phyloP scores from a whole-genome alignment of 1,140 invertebrate genomes.

The Armadillidium nasatum region DNA sequence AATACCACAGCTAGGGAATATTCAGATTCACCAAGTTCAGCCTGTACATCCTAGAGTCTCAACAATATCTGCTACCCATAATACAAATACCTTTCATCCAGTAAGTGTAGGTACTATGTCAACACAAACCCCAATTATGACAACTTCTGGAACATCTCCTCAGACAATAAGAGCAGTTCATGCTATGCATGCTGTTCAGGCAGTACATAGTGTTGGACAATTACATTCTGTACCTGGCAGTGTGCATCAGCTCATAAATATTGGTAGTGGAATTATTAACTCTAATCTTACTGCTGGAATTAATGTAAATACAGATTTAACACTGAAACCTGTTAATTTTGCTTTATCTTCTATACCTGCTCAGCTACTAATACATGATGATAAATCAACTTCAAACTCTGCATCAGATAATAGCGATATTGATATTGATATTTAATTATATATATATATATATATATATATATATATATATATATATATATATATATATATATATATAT shows the following conservation, averaged over 20 bases:
- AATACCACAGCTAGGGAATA: constrained; percentile 43
- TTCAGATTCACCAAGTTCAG: constrained; percentile 44
- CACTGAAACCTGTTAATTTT: constrained; percentile 40
- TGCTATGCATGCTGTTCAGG: constrained; percentile 44
- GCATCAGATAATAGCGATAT: constrained; percentile 43
- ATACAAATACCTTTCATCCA: constrained; percentile 20
- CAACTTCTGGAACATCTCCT: constrained; percentile 33
- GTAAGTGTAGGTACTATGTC: background rate
- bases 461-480: no score
- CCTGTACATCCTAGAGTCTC: constrained; percentile 32
- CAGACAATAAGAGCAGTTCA: constrained; percentile 42
- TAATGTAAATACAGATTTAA: constrained; percentile 31
- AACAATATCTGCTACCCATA: constrained; percentile 17
- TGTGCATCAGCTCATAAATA: constrained; percentile 37
- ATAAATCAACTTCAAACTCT: constrained; percentile 39
- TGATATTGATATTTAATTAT: constrained; percentile 40
- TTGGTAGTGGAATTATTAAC: constrained; percentile 34
- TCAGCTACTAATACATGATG: constrained; percentile 35
- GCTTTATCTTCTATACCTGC: constrained; percentile 35
- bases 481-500: no score
- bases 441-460: no score
- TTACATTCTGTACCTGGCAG: constrained; percentile 37
- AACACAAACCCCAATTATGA: constrained; percentile 4
- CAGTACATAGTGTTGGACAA: constrained; percentile 38
- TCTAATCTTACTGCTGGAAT: constrained; percentile 28